These are phyloP conservation scores for Xylota sylvarum DNA, from an alignment of 2,888 invertebrate species.

Conservation along the genomic window DNA sequence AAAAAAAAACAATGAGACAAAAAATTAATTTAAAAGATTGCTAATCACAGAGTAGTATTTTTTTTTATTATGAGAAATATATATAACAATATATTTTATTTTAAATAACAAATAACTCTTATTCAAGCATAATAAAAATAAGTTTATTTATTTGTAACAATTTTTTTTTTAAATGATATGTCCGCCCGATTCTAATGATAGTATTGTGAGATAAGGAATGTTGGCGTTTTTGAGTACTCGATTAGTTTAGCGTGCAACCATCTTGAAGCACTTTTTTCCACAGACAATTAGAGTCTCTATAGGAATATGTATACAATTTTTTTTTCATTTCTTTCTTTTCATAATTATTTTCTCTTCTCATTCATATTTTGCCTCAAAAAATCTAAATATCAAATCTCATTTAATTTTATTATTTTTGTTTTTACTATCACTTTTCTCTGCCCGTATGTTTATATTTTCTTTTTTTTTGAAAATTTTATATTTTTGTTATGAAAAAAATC, in stretches of 20 bases:
- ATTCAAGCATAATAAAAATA: constrained; percentile 19
- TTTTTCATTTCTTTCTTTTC: constrained; percentile 32
- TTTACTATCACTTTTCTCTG: constrained; percentile 28
- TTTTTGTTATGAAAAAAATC: constrained; percentile 5
- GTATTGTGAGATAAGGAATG: constrained; percentile 17
- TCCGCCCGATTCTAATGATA: constrained; percentile 7
- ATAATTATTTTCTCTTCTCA: constrained; percentile 35
- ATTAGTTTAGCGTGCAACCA: constrained; percentile 72
- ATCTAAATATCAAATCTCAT: constrained; percentile 40
- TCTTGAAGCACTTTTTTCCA: constrained; percentile 77
- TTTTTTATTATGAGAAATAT: constrained; percentile 55
- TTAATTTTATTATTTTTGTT: constrained; percentile 10
- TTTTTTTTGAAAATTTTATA: too few species aligned
- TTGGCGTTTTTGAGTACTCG: constrained; percentile 60
- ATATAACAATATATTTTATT: constrained; percentile 50
- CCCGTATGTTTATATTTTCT: constrained; percentile 18
- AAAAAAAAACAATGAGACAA: constrained; percentile 26
- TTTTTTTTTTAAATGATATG: constrained; percentile 6
- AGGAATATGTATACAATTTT: constrained; percentile 55
- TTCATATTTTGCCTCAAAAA: constrained; percentile 70
- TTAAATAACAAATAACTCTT: constrained; percentile 64
- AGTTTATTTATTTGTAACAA: constrained; percentile 6
- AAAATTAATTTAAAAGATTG: constrained; percentile 60
- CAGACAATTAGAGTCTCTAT: constrained; percentile 76
- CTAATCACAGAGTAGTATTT: constrained; percentile 67